phyloP scores from a whole-genome alignment of 2,888 invertebrate species.

The Carterocephalus palaemon region DNA sequence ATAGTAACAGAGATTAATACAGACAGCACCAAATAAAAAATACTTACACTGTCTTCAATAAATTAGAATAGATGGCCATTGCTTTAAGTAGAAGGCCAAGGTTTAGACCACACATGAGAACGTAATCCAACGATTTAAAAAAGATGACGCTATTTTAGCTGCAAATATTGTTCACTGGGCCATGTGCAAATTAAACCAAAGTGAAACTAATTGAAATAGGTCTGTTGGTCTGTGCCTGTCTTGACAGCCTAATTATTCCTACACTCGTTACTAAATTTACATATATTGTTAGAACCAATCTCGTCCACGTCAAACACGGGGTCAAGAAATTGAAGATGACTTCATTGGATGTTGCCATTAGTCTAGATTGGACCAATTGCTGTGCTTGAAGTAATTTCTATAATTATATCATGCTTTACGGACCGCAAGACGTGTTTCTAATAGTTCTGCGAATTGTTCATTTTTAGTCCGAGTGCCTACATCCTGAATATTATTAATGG shows the following conservation, averaged over 20 bases:
- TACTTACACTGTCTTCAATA: too few species aligned
- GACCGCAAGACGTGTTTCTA: constrained; percentile 10
- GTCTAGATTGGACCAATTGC: constrained; percentile 39
- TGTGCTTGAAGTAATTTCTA: constrained; percentile 33
- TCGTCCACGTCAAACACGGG: constrained; percentile 34
- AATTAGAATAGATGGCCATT: too few species aligned
- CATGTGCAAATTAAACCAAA: constrained; percentile 19
- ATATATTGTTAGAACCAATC: constrained; percentile 34
- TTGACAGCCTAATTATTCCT: constrained; percentile 22
- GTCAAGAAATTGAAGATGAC: constrained; percentile 55
- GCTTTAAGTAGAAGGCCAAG: too few species aligned
- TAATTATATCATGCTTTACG: constrained; percentile 30
- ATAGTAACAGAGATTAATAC: too few species aligned
- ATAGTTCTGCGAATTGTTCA: constrained; percentile 15
- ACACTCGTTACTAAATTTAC: constrained; percentile 20
- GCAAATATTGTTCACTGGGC: constrained; percentile 19
- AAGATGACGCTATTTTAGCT: too few species aligned
- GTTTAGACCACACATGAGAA: too few species aligned
- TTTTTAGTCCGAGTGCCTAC: constrained; percentile 2
- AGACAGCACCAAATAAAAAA: too few species aligned
- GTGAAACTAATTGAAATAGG: constrained; percentile 26
- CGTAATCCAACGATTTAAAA: too few species aligned
- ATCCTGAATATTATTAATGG: too few species aligned
- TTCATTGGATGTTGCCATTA: constrained; percentile 44
- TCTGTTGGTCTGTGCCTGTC: constrained; percentile 17